These are phyloP conservation scores for Crambe crambe DNA, from an alignment of 37 sponge, comb jelly and placozoan genomes.

Conservation along the genomic window DNA sequence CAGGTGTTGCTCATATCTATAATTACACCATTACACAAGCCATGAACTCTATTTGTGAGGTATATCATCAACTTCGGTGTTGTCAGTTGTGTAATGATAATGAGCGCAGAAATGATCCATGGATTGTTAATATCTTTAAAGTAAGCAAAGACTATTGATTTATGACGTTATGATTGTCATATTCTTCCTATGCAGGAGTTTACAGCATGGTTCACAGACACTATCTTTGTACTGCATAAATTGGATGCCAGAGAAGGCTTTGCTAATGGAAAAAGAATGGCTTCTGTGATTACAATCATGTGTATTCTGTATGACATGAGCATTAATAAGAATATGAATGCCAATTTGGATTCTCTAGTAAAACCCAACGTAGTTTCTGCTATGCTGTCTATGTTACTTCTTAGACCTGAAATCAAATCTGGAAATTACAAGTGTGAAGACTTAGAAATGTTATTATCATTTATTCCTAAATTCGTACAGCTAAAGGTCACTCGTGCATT, in stretches of 20 bases:
- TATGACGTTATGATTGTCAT: background rate
- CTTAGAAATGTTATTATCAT: background rate
- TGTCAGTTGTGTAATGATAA: background rate
- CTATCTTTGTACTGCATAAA: background rate
- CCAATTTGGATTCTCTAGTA: background rate
- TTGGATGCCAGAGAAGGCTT: too few species aligned
- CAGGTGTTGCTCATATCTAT: background rate
- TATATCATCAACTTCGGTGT: background rate
- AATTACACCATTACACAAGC: background rate
- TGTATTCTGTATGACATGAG: background rate
- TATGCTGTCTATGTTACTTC: slow-evolving; percentile 8
- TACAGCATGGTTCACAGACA: background rate
- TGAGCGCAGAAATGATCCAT: background rate
- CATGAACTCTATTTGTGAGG: background rate
- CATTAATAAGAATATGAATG: background rate
- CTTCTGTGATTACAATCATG: background rate
- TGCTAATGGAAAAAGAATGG: slow-evolving; percentile 8
- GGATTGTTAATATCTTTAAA: background rate
- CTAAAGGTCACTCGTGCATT: background rate
- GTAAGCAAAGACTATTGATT: background rate
- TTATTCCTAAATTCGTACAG: background rate
- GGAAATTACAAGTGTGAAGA: background rate
- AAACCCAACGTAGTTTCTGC: background rate
- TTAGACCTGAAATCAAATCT: background rate
- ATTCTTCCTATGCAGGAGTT: background rate